These are phyloP conservation scores for Phocides pigmalion DNA, from an alignment of 1,140 invertebrate genomes.

Conservation along the genomic window DNA sequence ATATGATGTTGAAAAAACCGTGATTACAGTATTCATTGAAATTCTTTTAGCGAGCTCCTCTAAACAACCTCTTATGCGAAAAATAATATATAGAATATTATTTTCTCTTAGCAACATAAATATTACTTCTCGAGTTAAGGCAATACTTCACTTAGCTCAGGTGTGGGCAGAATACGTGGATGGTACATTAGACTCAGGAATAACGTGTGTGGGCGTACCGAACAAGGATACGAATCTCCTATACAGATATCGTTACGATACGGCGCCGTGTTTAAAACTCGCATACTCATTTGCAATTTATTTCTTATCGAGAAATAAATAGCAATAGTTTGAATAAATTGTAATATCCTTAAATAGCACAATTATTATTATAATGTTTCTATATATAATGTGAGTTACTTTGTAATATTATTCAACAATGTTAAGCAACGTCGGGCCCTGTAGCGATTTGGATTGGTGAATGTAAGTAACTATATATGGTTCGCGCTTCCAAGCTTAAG, in stretches of 20 bases:
- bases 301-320: neutral
- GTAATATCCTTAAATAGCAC: neutral
- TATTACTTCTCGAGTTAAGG: slow-evolving; percentile 3
- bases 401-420: too few species aligned
- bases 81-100: neutral
- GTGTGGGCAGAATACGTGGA: slow-evolving; percentile 28
- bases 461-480: too few species aligned
- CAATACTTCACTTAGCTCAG: slow-evolving; percentile 22
- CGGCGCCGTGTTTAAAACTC: slow-evolving; percentile 12
- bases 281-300: slow-evolving; percentile 3
- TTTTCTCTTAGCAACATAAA: slow-evolving; percentile 12
- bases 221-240: slow-evolving; percentile 16
- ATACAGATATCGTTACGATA: slow-evolving; percentile 14
- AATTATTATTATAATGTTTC: too few species aligned
- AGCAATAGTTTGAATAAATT: neutral
- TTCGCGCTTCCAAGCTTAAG: too few species aligned
- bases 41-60: too few species aligned
- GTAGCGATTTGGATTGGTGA: too few species aligned
- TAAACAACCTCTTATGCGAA: neutral
- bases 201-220: slow-evolving; percentile 17
- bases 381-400: too few species aligned
- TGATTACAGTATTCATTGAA: too few species aligned
- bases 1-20: too few species aligned
- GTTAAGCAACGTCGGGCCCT: too few species aligned
- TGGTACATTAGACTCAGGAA: slow-evolving; percentile 25